Evolutionary conservation across 1,140 invertebrate genomes (phyloP).

Genomic region (Drosophila miranda): DNA sequence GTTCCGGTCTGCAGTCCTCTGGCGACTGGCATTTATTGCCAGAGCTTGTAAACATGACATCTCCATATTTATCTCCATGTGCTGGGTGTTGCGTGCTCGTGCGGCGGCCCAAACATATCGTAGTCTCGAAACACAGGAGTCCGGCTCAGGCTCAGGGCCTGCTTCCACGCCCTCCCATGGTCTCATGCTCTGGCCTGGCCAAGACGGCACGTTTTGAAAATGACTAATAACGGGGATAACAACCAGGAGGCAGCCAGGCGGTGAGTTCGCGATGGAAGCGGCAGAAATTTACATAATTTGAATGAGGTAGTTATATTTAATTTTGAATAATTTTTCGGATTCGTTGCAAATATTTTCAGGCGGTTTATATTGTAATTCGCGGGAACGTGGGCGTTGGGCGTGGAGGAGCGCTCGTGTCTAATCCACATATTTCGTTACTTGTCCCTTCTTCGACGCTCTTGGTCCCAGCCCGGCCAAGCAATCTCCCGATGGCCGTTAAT

Average conservation of each 20-base stretch:
- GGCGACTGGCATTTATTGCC: conserved; percentile 57
- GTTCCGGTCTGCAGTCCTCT: not conserved
- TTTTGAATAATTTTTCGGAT: conserved; percentile 60
- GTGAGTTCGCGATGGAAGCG: conserved; percentile 22
- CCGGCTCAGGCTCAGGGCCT: not conserved
- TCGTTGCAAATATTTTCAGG: conserved; percentile 60
- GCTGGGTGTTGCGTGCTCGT: conserved; percentile 7
- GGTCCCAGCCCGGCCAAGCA: too few relatives aligned
- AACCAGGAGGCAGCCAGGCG: conserved; percentile 33
- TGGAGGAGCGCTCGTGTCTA: conserved; percentile 26
- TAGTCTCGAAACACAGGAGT: conserved; percentile 27
- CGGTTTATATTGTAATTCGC: conserved; percentile 57
- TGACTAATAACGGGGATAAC: conserved; percentile 41
- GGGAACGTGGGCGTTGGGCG: conserved; percentile 8
- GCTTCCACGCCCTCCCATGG: not conserved
- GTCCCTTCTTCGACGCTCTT: not conserved
- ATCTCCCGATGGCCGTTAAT: conserved; percentile 28
- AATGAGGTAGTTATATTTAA: conserved; percentile 55
- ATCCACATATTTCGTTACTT: conserved; percentile 44
- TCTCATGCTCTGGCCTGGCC: not conserved
- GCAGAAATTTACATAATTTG: conserved; percentile 55
- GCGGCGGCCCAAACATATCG: conserved; percentile 3
- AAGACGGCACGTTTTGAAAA: conserved; percentile 36
- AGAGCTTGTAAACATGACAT: conserved; percentile 67
- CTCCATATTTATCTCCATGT: conserved; percentile 64